phyloP scores from a whole-genome alignment of 2,113 vertebrate genomes.

The Pomatostomus ruficeps region DNA sequence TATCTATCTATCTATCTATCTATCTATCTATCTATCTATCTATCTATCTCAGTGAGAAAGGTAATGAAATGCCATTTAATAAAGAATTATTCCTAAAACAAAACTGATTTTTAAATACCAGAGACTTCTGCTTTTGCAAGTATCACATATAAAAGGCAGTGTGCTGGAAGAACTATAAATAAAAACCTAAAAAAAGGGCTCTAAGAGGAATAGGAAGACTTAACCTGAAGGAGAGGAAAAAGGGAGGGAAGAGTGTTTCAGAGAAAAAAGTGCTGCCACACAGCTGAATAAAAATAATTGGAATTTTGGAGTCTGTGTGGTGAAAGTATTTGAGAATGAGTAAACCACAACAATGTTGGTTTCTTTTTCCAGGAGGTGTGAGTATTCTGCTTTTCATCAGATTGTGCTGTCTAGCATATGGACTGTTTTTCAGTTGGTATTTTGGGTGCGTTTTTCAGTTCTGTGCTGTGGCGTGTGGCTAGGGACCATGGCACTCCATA shows the following conservation, averaged over 20 bases:
- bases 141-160: neutral
- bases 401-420: constrained; percentile 50
- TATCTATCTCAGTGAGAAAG: neutral
- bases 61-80: neutral
- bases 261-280: constrained; percentile 1
- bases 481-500: neutral
- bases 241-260: neutral
- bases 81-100: neutral
- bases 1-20: neutral
- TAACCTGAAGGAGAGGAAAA: constrained; percentile 22
- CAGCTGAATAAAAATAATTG: constrained; percentile 61
- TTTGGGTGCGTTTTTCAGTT: constrained; percentile 21
- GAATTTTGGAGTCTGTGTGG: neutral
- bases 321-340: constrained; percentile 38
- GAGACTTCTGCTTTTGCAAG: constrained; percentile 10
- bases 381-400: constrained; percentile 35
- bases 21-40: neutral
- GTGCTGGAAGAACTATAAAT: constrained; percentile 26
- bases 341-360: constrained; percentile 4
- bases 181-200: neutral
- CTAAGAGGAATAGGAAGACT: constrained; percentile 5
- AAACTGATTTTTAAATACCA: neutral
- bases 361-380: neutral
- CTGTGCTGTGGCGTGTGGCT: neutral
- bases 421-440: constrained; percentile 39